Evolutionary conservation across 1,140 invertebrate species (phyloP).

Genomic region (Panagrolaimus sp.): DNA sequence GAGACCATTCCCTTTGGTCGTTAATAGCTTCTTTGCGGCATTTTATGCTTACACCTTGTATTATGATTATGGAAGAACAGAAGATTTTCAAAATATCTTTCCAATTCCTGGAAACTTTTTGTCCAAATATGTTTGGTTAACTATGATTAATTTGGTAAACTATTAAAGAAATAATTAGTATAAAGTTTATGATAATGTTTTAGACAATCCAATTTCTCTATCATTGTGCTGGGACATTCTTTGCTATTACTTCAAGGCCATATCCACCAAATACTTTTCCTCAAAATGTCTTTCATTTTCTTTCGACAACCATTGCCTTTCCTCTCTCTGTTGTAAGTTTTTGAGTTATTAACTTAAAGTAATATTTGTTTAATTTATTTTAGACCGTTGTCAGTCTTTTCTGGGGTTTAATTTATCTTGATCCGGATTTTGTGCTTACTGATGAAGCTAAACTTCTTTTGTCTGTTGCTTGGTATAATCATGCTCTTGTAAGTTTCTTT

Average conservation of each 20-base stretch:
- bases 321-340: constrained; percentile 35
- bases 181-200: constrained; percentile 20
- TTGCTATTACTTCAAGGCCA: constrained; percentile 12
- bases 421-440: constrained; percentile 33
- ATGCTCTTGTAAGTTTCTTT: constrained; percentile 30
- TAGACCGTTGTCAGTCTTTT: constrained; percentile 46
- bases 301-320: constrained; percentile 33
- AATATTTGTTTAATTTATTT: neutral
- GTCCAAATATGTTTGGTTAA: constrained; percentile 49
- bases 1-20: neutral
- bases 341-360: constrained; percentile 4
- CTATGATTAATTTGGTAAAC: constrained; percentile 42
- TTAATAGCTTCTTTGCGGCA: constrained; percentile 6
- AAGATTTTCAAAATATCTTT: constrained; percentile 4
- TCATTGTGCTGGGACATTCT: constrained; percentile 23
- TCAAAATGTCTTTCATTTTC: constrained; percentile 29
- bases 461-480: constrained; percentile 40
- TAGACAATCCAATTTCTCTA: constrained; percentile 19
- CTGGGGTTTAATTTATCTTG: constrained; percentile 40
- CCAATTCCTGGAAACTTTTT: constrained; percentile 32
- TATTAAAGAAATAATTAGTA: constrained; percentile 15
- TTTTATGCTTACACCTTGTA: constrained; percentile 31
- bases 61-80: constrained; percentile 28
- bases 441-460: constrained; percentile 41
- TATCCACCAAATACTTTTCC: neutral